Conservation (phyloP, 2,113 vertebrate species). For the Pachyramphus minor region DNA sequence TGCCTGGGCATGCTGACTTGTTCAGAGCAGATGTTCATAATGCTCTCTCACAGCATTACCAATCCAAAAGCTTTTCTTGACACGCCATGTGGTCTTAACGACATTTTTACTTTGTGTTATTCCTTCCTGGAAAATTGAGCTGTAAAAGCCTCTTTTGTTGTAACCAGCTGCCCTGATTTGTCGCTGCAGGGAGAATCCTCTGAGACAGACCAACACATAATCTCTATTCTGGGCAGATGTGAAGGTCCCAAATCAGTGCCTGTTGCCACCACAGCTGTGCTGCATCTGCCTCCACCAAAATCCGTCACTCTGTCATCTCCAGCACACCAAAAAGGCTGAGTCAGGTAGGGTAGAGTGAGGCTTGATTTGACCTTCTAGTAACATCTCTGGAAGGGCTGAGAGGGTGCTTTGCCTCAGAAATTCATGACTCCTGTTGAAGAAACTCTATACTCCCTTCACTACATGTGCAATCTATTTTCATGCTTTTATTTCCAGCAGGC, state of each 20-base stretch:
- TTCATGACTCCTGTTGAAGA: neutral
- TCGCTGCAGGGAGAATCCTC: rapidly evolving
- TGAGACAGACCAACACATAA: neutral
- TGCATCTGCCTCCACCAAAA: neutral
- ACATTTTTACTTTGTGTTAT: neutral
- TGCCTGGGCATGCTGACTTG: neutral
- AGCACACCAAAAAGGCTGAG: neutral
- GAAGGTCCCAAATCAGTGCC: neutral
- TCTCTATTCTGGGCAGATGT: neutral
- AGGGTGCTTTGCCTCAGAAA: neutral
- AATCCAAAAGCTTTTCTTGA: neutral
- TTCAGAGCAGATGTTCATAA: neutral
- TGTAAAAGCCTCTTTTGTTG: constrained; percentile 14
- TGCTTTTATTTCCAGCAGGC: neutral
- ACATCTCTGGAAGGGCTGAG: neutral
- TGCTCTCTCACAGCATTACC: neutral
- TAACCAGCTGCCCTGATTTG: neutral
- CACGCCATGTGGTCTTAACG: neutral
- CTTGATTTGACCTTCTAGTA: neutral
- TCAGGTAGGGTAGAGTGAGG: neutral
- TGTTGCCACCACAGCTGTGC: neutral
- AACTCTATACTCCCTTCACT: neutral
- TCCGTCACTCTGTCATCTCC: neutral
- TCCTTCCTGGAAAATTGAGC: neutral
- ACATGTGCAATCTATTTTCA: neutral